Base-by-base conservation (phyloP, 2,113 vertebrate species). In the Papio anubis region DNA sequence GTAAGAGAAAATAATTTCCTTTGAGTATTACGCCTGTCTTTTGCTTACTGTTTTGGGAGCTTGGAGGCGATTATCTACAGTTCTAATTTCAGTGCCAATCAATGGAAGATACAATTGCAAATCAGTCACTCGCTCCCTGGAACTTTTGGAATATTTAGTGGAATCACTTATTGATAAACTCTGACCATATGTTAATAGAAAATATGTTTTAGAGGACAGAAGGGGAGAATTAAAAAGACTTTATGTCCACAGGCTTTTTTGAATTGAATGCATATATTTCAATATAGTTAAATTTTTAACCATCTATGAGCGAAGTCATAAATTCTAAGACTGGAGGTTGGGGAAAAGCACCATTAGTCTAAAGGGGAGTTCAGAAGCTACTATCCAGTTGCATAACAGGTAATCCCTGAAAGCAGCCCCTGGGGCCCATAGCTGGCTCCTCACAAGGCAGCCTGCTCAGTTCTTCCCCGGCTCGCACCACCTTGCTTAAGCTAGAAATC, bases 1-100 rank as follows among this genome's bases (percentile, higher is more conserved):
- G 55, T 81, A 86, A 92, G 85, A 88, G n/a, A 90, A 96, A 98
- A 97, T 70, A 21, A 97, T 95, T 95, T 95, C 55, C 38, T 48
- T 79, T 73, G 88, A 94, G 40, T 16, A 88, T 90, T 3, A 75
- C 0, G 7, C 30, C 57, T 82, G 48, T 55, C 48, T 94, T 66
- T 30, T 0, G 0, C n/a, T 75, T 20, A 59, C 72, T 30, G 45
- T 78, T 82, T 95, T 40, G 25, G 81, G 93, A 96, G 40, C 55
- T 70, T 52, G 0, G 3, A 93, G 48, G 32, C 13, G 40, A 83
- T 40, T 7, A 2, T 27, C n/a, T 13, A 59, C 59, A 32, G 18
- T 72, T 20, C 1, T 18, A 73, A 86, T 35, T 93, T 70, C 45
- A 64, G 87, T 17, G 38, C 86, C 38, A 32, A 66, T 59, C 2